Evolutionary conservation across 2,797 vertebrate species (phyloP).

Genomic region (Argentina silus): DNA sequence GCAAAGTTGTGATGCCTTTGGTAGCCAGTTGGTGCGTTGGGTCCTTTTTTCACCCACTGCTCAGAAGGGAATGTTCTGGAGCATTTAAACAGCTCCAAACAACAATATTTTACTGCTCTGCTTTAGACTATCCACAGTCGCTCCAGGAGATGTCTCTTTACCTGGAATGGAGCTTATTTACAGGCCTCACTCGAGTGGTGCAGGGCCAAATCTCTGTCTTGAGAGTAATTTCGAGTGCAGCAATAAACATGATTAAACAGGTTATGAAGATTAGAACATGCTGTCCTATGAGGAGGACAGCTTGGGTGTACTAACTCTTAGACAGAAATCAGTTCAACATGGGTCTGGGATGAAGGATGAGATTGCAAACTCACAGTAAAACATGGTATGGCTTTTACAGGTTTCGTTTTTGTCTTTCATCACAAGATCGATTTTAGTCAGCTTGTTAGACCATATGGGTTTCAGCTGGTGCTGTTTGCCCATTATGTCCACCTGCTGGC

Average conservation of each 20-base stretch:
- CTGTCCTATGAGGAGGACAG: not conserved
- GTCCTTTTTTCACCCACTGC: not conserved
- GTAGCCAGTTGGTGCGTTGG: not conserved
- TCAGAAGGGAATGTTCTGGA: not conserved
- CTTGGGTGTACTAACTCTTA: not conserved
- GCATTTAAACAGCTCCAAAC: not conserved
- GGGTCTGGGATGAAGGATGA: not conserved
- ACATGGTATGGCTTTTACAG: not conserved
- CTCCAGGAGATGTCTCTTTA: not conserved
- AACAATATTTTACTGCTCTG: too few species aligned
- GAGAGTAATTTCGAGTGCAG: not conserved
- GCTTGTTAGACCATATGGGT: too few species aligned
- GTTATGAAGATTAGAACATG: slow-evolving; percentile 17
- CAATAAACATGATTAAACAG: slow-evolving; percentile 2
- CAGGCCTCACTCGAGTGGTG: not conserved
- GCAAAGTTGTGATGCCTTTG: not conserved
- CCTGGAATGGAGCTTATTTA: not conserved
- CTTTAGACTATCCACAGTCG: not conserved
- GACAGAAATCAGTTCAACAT: not conserved
- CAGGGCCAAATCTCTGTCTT: not conserved
- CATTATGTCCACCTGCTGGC: too few species aligned
- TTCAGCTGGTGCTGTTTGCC: too few species aligned
- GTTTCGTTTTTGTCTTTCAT: too few species aligned
- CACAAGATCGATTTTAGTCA: too few species aligned
- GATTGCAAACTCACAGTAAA: not conserved